These are phyloP conservation scores for Chloroclystis v-ata DNA, from an alignment of 2,888 invertebrate genomes.

Conservation along the genomic window DNA sequence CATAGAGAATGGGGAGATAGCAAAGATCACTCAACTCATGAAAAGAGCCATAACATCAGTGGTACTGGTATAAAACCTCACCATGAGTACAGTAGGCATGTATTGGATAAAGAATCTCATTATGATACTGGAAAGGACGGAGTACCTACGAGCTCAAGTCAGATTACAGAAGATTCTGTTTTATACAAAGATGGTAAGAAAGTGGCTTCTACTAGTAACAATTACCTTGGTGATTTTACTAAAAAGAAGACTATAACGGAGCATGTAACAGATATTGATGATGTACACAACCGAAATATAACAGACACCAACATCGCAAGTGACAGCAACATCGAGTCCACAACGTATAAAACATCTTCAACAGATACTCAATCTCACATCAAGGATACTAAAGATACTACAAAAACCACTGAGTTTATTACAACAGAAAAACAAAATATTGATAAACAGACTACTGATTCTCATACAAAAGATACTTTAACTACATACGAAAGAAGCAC, in stretches of 20 bases:
- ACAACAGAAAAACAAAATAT: slow-evolving; percentile 70
- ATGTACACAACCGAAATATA: slow-evolving; percentile 46
- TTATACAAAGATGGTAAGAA: slow-evolving; percentile 67
- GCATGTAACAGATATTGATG: slow-evolving; percentile 45
- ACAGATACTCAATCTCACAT: slow-evolving; percentile 45
- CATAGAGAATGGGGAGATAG: slow-evolving; percentile 79
- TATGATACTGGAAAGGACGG: slow-evolving; percentile 79
- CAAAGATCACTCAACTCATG: slow-evolving; percentile 69
- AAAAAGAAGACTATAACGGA: slow-evolving; percentile 66
- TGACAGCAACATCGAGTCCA: slow-evolving; percentile 42
- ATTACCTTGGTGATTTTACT: slow-evolving; percentile 66
- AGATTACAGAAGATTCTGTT: slow-evolving; percentile 62
- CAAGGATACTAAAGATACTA: slow-evolving; percentile 49
- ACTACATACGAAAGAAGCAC: slow-evolving; percentile 70
- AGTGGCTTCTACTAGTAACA: slow-evolving; percentile 64
- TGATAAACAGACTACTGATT: slow-evolving; percentile 59
- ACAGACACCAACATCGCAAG: slow-evolving; percentile 36
- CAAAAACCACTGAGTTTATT: slow-evolving; percentile 57
- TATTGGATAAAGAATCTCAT: slow-evolving; percentile 74
- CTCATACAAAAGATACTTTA: slow-evolving; percentile 62
- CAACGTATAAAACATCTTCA: slow-evolving; percentile 43
- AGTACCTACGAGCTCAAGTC: slow-evolving; percentile 63
- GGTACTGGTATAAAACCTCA: slow-evolving; percentile 78
- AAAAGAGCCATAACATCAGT: slow-evolving; percentile 73
- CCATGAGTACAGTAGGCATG: slow-evolving; percentile 76